Evolutionary conservation across 2,113 vertebrate genomes (phyloP).

Genomic region (Pygathrix nemaeus): DNA sequence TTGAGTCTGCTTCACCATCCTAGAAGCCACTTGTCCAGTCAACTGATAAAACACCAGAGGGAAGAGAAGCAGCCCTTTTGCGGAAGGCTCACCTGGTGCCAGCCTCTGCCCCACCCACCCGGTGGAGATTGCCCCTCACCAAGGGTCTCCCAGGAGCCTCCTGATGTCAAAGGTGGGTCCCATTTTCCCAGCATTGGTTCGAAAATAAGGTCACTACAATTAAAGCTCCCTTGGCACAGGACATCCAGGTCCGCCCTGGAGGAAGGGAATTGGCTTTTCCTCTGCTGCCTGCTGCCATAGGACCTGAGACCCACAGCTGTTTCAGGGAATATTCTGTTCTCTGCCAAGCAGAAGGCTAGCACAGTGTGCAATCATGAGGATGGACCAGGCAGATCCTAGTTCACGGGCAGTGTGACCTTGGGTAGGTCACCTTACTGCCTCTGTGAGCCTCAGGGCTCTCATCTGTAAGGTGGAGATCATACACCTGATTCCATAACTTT

Average conservation of each 20-base stretch:
- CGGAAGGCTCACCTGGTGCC: not conserved
- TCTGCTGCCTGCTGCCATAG: accelerated
- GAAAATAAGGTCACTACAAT: not conserved
- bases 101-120: no score
- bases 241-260: not conserved
- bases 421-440: not conserved
- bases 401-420: accelerated
- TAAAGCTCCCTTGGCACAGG: not conserved
- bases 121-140: not conserved
- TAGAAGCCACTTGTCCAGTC: not conserved
- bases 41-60: not conserved
- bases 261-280: not conserved
- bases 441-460: not conserved
- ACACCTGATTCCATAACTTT: no score
- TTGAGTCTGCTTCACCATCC: not conserved
- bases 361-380: accelerated
- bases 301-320: not conserved
- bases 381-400: not conserved
- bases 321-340: not conserved
- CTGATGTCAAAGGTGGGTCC: no score
- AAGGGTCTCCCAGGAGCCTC: not conserved
- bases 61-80: not conserved
- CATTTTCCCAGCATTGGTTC: not conserved
- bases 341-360: not conserved
- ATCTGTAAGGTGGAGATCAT: not conserved